Evolutionary conservation across 2,888 invertebrate genomes (phyloP), one percentile per base, ranked within the genome.

Genomic region (Archips crataeganus): DNA sequence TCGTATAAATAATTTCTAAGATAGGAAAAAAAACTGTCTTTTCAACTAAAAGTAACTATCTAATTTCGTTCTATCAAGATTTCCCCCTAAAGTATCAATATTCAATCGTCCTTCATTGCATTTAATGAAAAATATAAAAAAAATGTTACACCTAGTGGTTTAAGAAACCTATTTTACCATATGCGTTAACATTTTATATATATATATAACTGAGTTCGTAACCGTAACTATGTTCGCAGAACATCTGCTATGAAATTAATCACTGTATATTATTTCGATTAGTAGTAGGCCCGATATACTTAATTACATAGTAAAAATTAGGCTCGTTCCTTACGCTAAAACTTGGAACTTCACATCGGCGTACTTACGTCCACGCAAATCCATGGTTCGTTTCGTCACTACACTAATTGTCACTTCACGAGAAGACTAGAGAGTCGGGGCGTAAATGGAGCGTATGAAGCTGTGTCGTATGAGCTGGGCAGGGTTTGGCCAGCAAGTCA

Each of bases 141-240:
- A 93, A 89, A 89, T 85, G 86, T 90, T 91, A 92, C 87, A 87
- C 88, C 93, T 93, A 93, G 84, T 87, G 89, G 93, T 92, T 90
- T 92, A 92, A 90, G 92, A 94, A 94, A 93, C 92, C 92, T 93
- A 93, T 86, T 88, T 93, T 86, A 87, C 90, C 87, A 91, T 88
- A 92, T 90, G 90, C 84, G 88, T 93, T 93, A 93, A 92, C 92
- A 90, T 91, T 89, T 87, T 92, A 91, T 90, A 87, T 87, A 88
- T 87, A 88, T 87, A 89, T 89, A 84, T 86, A 87, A 88, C 85
- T 79, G 86, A 85, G 78, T 81, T 83, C 82, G 78, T 84, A 85
- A 84, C 82, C 82, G 78, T 84, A 85, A 84, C 88, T 89, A 90
- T 85, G 79, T 79, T 76, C 77, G 79, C 79, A 79, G 83, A 81